Conservation (phyloP, 2,888 invertebrate species). For the Catocala sponsa region DNA sequence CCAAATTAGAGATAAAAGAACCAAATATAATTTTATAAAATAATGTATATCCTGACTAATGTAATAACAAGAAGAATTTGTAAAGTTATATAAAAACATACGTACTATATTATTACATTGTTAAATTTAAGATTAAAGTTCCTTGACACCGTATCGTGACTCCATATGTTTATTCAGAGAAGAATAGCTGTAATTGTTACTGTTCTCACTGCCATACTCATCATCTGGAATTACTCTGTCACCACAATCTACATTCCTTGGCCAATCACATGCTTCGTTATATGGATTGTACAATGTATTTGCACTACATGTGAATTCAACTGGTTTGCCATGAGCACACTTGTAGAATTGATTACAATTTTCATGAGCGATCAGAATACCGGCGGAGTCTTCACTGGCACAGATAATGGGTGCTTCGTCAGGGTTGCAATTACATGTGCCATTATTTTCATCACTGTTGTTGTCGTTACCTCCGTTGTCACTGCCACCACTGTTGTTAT, state of each 20-base stretch:
- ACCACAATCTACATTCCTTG: conserved; percentile 46
- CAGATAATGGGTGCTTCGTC: conserved; percentile 51
- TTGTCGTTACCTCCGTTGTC: conserved; percentile 12
- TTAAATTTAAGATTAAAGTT: conserved; percentile 22
- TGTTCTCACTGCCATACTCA: conserved; percentile 21
- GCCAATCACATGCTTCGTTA: conserved; percentile 46
- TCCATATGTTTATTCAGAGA: conserved; percentile 46
- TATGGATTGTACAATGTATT: conserved; percentile 40
- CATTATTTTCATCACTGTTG: conserved; percentile 11
- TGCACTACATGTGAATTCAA: conserved; percentile 28
- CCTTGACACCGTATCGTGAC: conserved; percentile 28
- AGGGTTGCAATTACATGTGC: conserved; percentile 35
- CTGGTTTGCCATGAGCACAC: conserved; percentile 45
- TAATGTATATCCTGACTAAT: no score
- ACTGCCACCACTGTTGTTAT: conserved; percentile 15
- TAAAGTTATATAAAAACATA: no score
- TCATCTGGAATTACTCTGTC: conserved; percentile 30
- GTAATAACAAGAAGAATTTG: no score
- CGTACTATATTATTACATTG: no score
- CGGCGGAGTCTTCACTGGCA: conserved; percentile 35
- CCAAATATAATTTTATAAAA: no score
- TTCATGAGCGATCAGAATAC: conserved; percentile 45
- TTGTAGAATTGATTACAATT: conserved; percentile 53
- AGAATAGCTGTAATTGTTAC: conserved; percentile 13
- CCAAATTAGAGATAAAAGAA: no score